Percentiles rank a stretch among this genome's conserved stretches.
These are phyloP conservation scores for Hydrolagus affinis DNA, from an alignment of 2,113 vertebrate genomes.

Conservation along the genomic window DNA sequence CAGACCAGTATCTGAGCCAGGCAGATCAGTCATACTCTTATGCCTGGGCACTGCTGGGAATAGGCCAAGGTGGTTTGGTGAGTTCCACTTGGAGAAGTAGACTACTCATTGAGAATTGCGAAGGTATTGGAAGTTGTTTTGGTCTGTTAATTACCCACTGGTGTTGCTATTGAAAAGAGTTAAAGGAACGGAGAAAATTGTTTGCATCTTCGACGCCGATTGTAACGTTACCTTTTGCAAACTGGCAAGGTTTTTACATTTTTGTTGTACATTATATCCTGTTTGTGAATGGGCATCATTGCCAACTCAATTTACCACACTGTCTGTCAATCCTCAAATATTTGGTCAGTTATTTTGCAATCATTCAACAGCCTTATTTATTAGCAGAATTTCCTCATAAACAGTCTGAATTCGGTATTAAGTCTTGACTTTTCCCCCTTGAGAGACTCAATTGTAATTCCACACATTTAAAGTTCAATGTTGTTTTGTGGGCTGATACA, in stretches of 20 bases:
- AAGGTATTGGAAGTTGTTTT: not conserved
- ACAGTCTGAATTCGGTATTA: not conserved
- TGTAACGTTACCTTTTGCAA: conserved; percentile 6
- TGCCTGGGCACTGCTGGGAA: too few species aligned
- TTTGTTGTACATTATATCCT: not conserved
- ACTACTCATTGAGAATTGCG: not conserved
- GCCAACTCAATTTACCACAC: not conserved
- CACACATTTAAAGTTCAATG: not conserved
- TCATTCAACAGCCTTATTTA: too few species aligned
- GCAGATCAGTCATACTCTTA: too few species aligned
- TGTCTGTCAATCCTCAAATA: too few species aligned
- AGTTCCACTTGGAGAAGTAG: too few species aligned
- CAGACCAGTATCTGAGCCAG: too few species aligned
- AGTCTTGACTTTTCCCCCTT: not conserved
- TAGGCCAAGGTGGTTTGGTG: too few species aligned
- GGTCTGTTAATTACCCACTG: not conserved
- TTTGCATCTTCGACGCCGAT: not conserved
- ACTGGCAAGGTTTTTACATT: not conserved
- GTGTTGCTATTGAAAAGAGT: not conserved
- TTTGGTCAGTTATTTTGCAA: too few species aligned
- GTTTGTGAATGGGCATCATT: not conserved
- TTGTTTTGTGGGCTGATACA: not conserved
- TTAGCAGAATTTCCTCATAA: not conserved
- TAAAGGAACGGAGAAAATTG: not conserved
- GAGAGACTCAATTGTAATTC: not conserved